Percentiles rank a stretch among this genome's conserved stretches.
Conservation (phyloP, 2,113 vertebrate genomes). For the Hippopotamus amphibius region DNA sequence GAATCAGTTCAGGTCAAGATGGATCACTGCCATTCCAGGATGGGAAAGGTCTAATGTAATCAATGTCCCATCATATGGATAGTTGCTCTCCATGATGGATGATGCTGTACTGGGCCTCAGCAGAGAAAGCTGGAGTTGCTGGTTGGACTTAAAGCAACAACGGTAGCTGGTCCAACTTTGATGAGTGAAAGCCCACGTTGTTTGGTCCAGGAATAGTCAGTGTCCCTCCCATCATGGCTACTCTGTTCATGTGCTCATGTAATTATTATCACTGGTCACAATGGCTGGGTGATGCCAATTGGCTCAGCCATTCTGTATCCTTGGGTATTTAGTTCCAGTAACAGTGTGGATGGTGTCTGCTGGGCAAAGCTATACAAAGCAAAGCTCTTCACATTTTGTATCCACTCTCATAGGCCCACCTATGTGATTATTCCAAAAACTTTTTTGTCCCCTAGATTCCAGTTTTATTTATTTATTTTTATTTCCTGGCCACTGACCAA, state of each 20-base stretch:
- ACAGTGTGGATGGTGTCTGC: not conserved
- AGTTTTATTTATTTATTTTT: not conserved
- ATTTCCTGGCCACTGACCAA: not conserved
- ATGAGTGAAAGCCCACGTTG: not conserved
- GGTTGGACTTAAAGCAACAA: not conserved
- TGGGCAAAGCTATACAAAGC: not conserved
- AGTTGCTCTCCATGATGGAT: not conserved
- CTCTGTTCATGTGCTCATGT: not conserved
- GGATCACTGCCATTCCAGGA: not conserved
- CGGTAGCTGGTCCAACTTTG: not conserved
- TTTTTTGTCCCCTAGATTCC: not conserved
- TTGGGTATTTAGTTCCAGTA: not conserved
- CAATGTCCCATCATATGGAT: not conserved
- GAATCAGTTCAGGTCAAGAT: not conserved
- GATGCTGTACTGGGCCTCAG: not conserved
- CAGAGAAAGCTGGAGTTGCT: not conserved
- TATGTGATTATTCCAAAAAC: not conserved
- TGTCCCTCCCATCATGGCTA: not conserved
- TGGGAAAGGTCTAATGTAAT: not conserved
- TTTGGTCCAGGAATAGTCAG: too few relatives aligned
- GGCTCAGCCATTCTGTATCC: not conserved
- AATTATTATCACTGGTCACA: not conserved
- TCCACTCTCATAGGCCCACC: accelerated
- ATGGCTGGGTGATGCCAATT: not conserved
- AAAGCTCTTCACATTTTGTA: not conserved